A percentile compares a stretch with the other conserved stretches of the same genome.
phyloP scores from a whole-genome alignment of 2,888 invertebrate species.

The Diaprepes abbreviatus region DNA sequence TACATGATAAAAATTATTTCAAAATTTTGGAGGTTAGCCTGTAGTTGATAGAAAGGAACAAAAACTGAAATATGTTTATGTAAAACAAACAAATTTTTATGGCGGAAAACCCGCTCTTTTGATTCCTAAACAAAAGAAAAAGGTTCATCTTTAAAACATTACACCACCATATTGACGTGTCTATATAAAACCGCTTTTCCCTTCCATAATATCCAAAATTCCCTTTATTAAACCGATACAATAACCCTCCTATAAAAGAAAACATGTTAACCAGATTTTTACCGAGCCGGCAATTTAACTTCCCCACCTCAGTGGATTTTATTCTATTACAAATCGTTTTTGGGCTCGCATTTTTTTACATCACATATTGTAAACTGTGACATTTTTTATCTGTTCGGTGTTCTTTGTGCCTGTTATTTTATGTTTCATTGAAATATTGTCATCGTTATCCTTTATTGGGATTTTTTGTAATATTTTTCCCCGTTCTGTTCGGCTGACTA shows the following conservation, averaged over 20 bases:
- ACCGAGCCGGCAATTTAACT: constrained; percentile 29
- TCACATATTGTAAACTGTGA: constrained; percentile 40
- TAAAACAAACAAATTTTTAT: too few species aligned
- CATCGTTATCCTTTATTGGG: constrained; percentile 43
- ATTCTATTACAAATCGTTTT: constrained; percentile 43
- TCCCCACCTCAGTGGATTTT: constrained; percentile 42
- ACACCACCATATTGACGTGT: constrained; percentile 8
- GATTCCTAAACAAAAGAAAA: not conserved
- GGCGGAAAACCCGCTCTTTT: too few species aligned
- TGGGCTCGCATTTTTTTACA: constrained; percentile 38
- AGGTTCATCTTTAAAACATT: constrained; percentile 16
- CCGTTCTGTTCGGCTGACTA: not conserved
- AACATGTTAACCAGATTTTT: constrained; percentile 37
- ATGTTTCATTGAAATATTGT: constrained; percentile 44
- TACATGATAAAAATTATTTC: too few species aligned
- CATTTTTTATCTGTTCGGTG: constrained; percentile 41
- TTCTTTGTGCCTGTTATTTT: constrained; percentile 38
- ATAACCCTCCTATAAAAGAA: constrained; percentile 28
- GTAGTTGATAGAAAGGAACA: too few species aligned
- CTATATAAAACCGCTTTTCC: constrained; percentile 9
- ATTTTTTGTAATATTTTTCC: constrained; percentile 23
- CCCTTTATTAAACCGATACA: constrained; percentile 7
- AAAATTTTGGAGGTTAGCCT: too few species aligned
- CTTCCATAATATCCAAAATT: constrained; percentile 17
- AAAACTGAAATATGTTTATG: too few species aligned